phyloP scores from a whole-genome alignment of 1,140 invertebrate genomes.

The Magallana ariakensis region DNA sequence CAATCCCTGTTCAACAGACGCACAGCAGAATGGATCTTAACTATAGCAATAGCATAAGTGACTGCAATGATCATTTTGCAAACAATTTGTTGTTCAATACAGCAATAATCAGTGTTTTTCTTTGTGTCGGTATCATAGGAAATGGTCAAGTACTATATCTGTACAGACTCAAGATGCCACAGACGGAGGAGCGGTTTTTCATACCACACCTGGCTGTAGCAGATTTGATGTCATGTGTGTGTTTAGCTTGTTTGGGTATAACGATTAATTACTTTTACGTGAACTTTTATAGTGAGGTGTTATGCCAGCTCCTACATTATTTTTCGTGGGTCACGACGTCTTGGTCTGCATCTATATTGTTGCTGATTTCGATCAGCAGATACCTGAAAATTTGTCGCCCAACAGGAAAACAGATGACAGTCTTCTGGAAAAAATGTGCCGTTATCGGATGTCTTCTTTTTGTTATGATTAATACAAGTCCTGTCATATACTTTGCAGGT shows the following conservation, averaged over 20 bases:
- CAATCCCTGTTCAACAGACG: too few relatives aligned
- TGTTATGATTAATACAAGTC: background rate
- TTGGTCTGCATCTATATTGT: conserved; percentile 42
- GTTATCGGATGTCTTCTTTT: background rate
- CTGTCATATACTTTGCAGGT: background rate
- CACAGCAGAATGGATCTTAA: too few relatives aligned
- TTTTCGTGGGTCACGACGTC: conserved; percentile 41
- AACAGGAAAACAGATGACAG: conserved; percentile 45
- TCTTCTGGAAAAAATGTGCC: conserved; percentile 38
- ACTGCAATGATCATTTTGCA: too few relatives aligned
- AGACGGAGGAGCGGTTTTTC: conserved; percentile 50
- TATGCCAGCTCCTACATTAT: conserved; percentile 53
- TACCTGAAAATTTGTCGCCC: conserved; percentile 57
- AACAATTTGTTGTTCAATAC: background rate
- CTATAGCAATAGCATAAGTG: too few relatives aligned
- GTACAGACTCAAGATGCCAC: background rate
- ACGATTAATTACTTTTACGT: conserved; percentile 43
- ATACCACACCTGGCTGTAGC: conserved; percentile 48
- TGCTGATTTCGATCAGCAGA: conserved; percentile 47
- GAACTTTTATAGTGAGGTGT: background rate
- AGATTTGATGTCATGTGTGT: conserved; percentile 46
- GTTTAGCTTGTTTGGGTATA: conserved; percentile 39
- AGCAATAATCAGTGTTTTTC: background rate
- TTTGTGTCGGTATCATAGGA: conserved; percentile 13
- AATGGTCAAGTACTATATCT: background rate